phyloP scores from a whole-genome alignment of 2,797 vertebrate species.

The Sebastes hubbsi region DNA sequence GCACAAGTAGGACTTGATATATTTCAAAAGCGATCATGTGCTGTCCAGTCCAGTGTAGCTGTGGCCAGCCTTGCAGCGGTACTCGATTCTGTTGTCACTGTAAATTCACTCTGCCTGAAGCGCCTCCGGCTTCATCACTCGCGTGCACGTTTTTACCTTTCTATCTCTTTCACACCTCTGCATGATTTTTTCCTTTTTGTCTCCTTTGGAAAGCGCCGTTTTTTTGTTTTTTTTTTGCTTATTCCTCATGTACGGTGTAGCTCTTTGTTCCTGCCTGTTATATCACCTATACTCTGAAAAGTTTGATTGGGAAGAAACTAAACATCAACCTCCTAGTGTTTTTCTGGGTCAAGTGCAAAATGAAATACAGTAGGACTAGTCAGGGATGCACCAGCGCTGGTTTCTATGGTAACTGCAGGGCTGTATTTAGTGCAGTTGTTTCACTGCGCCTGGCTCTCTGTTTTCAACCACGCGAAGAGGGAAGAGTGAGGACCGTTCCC shows the following conservation, averaged over 20 bases:
- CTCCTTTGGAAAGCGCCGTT: constrained; percentile 16
- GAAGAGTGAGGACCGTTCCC: constrained; percentile 76
- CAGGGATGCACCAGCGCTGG: constrained; percentile 71
- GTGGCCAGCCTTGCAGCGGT: constrained; percentile 36
- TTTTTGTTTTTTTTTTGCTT: constrained; percentile 6
- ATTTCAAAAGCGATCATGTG: constrained; percentile 61
- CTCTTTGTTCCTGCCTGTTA: constrained; percentile 37
- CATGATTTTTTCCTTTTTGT: constrained; percentile 12
- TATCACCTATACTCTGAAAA: constrained; percentile 47
- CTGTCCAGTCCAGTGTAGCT: constrained; percentile 61
- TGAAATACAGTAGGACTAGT: constrained; percentile 77
- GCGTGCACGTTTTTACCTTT: constrained; percentile 25
- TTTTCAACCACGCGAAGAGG: constrained; percentile 66
- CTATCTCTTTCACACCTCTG: constrained; percentile 33
- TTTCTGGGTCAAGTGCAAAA: constrained; percentile 85
- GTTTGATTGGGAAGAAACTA: constrained; percentile 57
- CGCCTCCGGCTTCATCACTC: constrained; percentile 42
- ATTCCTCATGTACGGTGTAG: constrained; percentile 12
- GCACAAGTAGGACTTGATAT: constrained; percentile 49
- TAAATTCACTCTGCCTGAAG: constrained; percentile 66
- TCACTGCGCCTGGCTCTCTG: constrained; percentile 66
- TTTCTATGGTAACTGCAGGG: constrained; percentile 82
- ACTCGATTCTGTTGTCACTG: constrained; percentile 68
- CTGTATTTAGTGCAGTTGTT: constrained; percentile 82
- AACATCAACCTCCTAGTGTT: constrained; percentile 65